Evolutionary conservation across 2,113 vertebrate genomes (phyloP).

Genomic region (Cacatua alba): DNA sequence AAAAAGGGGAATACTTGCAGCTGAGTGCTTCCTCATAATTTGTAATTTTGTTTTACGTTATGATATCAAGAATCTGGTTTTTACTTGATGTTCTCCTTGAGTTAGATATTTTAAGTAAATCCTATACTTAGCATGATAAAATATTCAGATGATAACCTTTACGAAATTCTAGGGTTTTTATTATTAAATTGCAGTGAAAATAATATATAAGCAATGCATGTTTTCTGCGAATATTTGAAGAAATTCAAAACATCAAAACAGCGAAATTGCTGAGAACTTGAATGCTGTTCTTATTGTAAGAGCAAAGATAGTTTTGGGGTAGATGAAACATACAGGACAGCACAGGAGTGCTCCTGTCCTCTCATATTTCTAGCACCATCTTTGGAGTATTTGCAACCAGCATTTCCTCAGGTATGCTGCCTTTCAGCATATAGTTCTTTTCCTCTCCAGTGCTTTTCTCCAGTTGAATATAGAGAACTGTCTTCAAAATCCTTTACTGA

Average conservation of each 20-base stretch:
- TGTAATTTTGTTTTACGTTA: neutral
- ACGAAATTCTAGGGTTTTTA: neutral
- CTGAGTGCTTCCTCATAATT: neutral
- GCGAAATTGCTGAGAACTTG: neutral
- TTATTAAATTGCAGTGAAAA: neutral
- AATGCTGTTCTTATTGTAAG: neutral
- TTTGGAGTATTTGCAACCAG: neutral
- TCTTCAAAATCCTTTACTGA: neutral
- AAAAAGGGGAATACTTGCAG: neutral
- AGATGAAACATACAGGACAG: neutral
- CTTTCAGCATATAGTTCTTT: neutral
- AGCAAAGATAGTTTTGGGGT: neutral
- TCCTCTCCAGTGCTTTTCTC: neutral
- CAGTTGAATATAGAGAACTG: neutral
- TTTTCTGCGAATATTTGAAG: neutral
- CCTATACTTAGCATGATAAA: neutral
- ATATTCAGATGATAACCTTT: neutral
- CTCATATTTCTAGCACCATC: neutral
- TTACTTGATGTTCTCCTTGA: neutral
- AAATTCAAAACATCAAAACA: neutral
- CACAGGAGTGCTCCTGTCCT: neutral
- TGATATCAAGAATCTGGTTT: neutral
- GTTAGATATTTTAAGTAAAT: neutral
- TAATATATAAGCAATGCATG: neutral
- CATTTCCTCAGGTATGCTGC: neutral